Evolutionary conservation across 2,888 invertebrate species (phyloP).

Genomic region (Hymenopus coronatus): DNA sequence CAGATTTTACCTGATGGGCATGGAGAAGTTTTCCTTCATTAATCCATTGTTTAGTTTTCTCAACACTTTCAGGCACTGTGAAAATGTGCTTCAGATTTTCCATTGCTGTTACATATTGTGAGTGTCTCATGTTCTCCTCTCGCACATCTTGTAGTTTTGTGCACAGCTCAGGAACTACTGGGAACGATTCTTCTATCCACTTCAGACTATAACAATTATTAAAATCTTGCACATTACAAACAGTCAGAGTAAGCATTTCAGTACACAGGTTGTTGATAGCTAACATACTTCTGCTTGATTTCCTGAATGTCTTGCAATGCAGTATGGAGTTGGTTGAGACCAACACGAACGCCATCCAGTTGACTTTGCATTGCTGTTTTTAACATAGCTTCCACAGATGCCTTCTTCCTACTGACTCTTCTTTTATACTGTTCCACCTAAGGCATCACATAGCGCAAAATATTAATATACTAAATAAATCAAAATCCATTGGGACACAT

Average conservation of each 20-base stretch:
- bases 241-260: neutral
- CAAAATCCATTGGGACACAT: too few relatives aligned
- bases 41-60: conserved; percentile 90
- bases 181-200: conserved; percentile 72
- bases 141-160: conserved; percentile 79
- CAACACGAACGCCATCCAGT: conserved; percentile 92
- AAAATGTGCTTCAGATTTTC: conserved; percentile 98
- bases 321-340: conserved; percentile 83
- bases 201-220: conserved; percentile 57
- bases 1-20: conserved; percentile 72
- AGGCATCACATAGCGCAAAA: neutral
- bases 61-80: conserved; percentile 93
- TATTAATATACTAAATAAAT: neutral
- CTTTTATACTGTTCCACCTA: conserved; percentile 75
- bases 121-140: conserved; percentile 91
- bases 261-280: neutral
- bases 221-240: neutral
- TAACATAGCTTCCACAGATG: conserved; percentile 89
- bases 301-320: conserved; percentile 78
- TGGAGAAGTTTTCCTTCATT: conserved; percentile 91
- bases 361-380: conserved; percentile 99
- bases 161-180: conserved; percentile 74
- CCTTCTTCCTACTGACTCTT: conserved; percentile 73
- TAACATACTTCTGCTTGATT: conserved; percentile 59
- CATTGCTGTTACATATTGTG: conserved; percentile 96